Percentiles rank a stretch among this genome's conserved stretches.
Conservation (phyloP, 2,888 invertebrate genomes). For the Torymus aiolomorphi region DNA sequence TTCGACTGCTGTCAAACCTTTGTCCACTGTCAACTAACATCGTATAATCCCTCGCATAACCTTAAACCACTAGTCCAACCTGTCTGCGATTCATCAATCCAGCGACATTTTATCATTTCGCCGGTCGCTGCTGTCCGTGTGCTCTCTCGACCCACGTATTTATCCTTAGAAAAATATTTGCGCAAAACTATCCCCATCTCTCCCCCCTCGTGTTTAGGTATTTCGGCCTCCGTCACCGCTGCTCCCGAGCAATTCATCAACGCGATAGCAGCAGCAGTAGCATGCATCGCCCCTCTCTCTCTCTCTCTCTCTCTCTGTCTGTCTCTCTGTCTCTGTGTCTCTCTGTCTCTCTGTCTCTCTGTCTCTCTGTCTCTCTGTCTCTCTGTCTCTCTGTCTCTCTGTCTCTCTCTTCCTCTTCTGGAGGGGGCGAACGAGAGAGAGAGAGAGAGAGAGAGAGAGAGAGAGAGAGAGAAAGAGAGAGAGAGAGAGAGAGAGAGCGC, state of each 20-base stretch:
- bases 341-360: conserved; percentile 6
- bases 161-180: conserved; percentile 3
- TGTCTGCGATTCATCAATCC: conserved; percentile 9
- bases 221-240: conserved; percentile 21
- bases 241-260: conserved; percentile 67
- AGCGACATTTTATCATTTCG: not conserved
- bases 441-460: conserved; percentile 17
- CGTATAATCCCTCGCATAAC: too few relatives aligned
- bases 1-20: too few relatives aligned
- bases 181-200: not conserved
- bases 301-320: conserved; percentile 24
- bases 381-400: conserved; percentile 7
- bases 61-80: not conserved
- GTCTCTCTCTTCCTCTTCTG: conserved; percentile 7
- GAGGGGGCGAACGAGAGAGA: conserved; percentile 10
- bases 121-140: conserved; percentile 1
- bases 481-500: conserved; percentile 43
- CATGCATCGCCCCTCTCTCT: conserved; percentile 56
- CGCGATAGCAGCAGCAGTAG: conserved; percentile 55
- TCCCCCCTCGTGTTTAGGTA: conserved; percentile 29
- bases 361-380: conserved; percentile 8
- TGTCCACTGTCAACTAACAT: too few relatives aligned
- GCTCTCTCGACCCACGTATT: not conserved
- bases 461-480: conserved; percentile 33
- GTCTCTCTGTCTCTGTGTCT: too few relatives aligned